phyloP scores from a whole-genome alignment of 2,888 invertebrate genomes.

The Holacanthella duospinosa region DNA sequence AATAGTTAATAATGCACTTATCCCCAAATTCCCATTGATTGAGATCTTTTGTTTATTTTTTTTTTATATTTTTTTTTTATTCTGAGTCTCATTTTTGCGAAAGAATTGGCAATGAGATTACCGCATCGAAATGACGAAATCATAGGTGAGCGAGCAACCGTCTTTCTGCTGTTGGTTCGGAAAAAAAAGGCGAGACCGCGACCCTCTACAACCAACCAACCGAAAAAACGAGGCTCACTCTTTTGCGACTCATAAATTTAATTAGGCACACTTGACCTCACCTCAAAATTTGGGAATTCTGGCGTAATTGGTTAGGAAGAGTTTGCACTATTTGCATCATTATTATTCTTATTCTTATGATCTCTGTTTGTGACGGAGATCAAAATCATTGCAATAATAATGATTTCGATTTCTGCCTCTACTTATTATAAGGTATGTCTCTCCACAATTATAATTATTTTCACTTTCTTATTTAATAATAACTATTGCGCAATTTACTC shows the following conservation, averaged over 20 bases:
- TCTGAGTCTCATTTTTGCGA: neutral
- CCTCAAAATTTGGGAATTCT: neutral
- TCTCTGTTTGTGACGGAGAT: no score
- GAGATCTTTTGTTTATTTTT: no score
- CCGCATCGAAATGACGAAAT: neutral
- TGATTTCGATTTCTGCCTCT: no score
- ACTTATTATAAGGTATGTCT: no score
- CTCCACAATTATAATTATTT: no score
- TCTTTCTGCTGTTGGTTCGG: no score
- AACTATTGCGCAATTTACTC: no score
- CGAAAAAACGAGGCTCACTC: neutral
- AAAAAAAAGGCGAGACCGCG: neutral
- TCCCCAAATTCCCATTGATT: no score
- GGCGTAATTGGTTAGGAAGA: neutral
- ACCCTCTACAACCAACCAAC: neutral
- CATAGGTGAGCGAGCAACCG: neutral
- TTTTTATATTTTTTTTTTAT: no score
- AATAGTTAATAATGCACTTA: no score
- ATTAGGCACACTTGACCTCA: conserved; percentile 3
- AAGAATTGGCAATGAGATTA: neutral
- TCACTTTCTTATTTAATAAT: no score
- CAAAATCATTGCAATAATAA: neutral
- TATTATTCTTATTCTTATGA: neutral
- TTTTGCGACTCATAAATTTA: neutral
- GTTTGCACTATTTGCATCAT: no score